Evolutionary conservation across 2,113 vertebrate genomes (phyloP).

Genomic region (Gadus macrocephalus): DNA sequence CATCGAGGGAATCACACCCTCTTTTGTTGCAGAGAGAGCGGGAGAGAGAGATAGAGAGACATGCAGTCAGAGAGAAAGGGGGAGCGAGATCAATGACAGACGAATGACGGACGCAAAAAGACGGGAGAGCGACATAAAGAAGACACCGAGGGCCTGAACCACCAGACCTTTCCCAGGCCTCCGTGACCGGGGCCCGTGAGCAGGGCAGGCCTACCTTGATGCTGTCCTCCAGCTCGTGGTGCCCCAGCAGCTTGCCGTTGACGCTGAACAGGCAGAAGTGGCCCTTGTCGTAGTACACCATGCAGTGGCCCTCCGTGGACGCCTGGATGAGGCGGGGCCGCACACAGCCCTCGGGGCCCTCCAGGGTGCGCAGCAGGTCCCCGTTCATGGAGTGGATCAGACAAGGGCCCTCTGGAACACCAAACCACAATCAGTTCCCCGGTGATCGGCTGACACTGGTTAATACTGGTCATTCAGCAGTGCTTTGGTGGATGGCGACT

Average conservation of each 20-base stretch:
- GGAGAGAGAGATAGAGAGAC: too few relatives aligned
- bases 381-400: slow-evolving; percentile 99
- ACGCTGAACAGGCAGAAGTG: slow-evolving; percentile 90
- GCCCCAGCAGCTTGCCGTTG: slow-evolving; percentile 88
- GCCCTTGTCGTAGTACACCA: slow-evolving; percentile 92
- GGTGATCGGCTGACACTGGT: too few relatives aligned
- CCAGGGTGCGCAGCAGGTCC: slow-evolving; percentile 90
- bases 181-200: slow-evolving; percentile 68
- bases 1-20: slow-evolving; percentile 55
- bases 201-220: slow-evolving; percentile 73
- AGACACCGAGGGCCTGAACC: too few relatives aligned
- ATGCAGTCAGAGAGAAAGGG: slow-evolving; percentile 9
- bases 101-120: slow-evolving; percentile 36
- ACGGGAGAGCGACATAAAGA: slow-evolving; percentile 43
- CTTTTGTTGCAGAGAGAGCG: slow-evolving; percentile 20
- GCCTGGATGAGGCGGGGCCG: slow-evolving; percentile 88
- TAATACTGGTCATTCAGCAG: too few relatives aligned
- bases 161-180: slow-evolving; percentile 44
- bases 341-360: slow-evolving; percentile 77
- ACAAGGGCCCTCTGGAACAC: slow-evolving; percentile 86
- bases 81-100: background rate
- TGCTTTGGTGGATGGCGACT: too few relatives aligned
- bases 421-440: background rate
- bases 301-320: slow-evolving; percentile 90
- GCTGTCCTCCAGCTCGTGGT: slow-evolving; percentile 85